Evolutionary conservation across 2,797 vertebrate genomes (phyloP).

Genomic region (Gymnopithys bicolor): DNA sequence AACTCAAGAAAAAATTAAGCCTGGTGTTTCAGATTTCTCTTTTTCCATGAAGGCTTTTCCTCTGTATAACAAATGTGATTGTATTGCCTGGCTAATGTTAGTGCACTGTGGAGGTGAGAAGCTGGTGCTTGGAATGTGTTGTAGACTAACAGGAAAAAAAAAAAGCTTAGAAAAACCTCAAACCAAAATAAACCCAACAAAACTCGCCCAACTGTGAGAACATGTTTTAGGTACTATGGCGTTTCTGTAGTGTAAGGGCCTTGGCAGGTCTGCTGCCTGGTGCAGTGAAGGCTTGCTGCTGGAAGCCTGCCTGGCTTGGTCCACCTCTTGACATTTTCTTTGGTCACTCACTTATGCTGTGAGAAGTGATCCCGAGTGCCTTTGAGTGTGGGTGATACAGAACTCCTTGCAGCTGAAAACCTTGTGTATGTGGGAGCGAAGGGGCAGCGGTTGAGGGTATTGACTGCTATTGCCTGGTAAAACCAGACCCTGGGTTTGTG

Average conservation of each 20-base stretch:
- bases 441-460: background rate
- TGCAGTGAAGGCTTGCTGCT: background rate
- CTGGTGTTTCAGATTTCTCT: background rate
- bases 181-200: background rate
- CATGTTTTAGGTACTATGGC: background rate
- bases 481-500: background rate
- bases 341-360: background rate
- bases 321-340: background rate
- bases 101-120: background rate
- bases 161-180: background rate
- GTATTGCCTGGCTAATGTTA: background rate
- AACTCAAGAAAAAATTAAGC: background rate
- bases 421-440: background rate
- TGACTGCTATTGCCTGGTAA: fast-evolving
- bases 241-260: background rate
- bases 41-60: background rate
- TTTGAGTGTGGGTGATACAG: background rate
- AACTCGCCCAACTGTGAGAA: background rate
- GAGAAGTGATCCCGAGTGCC: background rate
- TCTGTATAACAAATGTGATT: background rate
- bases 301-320: background rate
- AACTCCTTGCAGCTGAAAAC: background rate
- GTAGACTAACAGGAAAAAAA: background rate
- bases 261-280: background rate
- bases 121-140: background rate